Evolutionary conservation across 2,797 vertebrate genomes (phyloP), one percentile per base, ranked within the genome.

Genomic region (Steatocranus sp.): DNA sequence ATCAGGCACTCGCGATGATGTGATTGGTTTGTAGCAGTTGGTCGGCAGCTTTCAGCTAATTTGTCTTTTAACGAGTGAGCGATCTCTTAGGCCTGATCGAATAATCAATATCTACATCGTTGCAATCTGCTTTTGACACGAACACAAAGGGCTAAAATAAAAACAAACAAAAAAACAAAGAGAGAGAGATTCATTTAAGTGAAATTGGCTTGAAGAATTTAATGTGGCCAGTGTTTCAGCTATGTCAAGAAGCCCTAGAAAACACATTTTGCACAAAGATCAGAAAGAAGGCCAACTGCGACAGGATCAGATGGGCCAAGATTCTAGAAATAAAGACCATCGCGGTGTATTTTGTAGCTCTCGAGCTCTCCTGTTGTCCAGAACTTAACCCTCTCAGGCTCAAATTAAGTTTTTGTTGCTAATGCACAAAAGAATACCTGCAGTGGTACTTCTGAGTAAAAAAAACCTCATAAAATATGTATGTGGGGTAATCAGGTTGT

Each of bases 31-130:
- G 93, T 91, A 91, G 87, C 92, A 94, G 90, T 92, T 94, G 94
- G 94, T 95, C 94, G 95, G 95, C 95, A 93, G 89, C 93, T 95
- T 91, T 92, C 92, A 93, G 93, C 93, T 95, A 94, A 95, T 95
- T 94, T 94, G 93, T 96, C 93, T 95, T 95, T 95, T 95, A 92
- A 94, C 92, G 91, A 94, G 88, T 91, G 93, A 94, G 91, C 89
- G 91, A 92, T 93, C 92, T 94, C 93, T 90, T 87, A 75, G 87
- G 88, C 88, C 88, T 91, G 92, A 93, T 95, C 90, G 81, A 92
- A 92, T 88, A 95, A 96, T 96, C 94, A 75, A 95, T 96, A 94
- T 81, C 85, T 93, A 94, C 94, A 93, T 91, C 92, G 88, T 76
- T 91, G 91, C 92, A 94, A 95, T 94, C 93, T 90, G 87, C 85